phyloP scores from a whole-genome alignment of 2,797 vertebrate species.

The Acrocephalus scirpaceus region DNA sequence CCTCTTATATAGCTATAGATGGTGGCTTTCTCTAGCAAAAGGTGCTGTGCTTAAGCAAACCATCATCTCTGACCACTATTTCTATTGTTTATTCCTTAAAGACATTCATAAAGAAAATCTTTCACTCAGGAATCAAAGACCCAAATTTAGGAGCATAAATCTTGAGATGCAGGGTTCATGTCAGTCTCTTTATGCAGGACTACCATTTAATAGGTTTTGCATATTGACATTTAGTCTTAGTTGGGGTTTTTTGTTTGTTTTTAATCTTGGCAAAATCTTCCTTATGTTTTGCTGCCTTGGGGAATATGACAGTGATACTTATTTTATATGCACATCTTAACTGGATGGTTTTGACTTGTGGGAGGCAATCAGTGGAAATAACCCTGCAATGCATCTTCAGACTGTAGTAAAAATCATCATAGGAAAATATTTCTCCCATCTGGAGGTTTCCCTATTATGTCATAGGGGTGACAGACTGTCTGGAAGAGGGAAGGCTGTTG shows the following conservation, averaged over 20 bases:
- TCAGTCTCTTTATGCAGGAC: background rate
- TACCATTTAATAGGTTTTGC: background rate
- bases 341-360: background rate
- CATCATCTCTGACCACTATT: background rate
- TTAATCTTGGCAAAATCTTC: background rate
- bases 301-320: background rate
- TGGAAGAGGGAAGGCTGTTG: conserved; percentile 22
- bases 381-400: background rate
- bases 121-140: background rate
- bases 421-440: conserved; percentile 21
- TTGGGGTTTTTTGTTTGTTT: background rate
- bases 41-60: background rate
- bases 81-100: background rate
- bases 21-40: background rate
- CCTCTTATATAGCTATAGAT: background rate
- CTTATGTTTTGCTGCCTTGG: background rate
- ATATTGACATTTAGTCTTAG: background rate
- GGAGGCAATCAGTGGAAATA: background rate
- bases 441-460: conserved; percentile 30
- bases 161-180: background rate
- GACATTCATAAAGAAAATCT: background rate
- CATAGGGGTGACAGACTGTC: background rate
- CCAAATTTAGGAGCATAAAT: background rate
- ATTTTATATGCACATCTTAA: background rate
- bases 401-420: background rate